Evolutionary conservation across 2,888 invertebrate genomes (phyloP), one percentile per base, ranked within the genome.

Genomic region (Odontocolon sp.): DNA sequence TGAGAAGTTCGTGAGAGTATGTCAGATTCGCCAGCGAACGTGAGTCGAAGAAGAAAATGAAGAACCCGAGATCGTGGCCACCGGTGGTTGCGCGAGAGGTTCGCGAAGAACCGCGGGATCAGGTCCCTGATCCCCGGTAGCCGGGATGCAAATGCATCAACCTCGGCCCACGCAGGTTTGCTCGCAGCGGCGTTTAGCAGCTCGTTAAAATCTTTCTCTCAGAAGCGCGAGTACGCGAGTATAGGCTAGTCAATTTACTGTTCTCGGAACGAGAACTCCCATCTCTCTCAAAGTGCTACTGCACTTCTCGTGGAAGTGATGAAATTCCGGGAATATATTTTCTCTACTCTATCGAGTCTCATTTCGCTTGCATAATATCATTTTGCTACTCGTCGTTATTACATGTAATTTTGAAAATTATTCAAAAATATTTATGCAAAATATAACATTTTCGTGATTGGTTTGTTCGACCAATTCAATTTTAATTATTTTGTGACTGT

Each of bases 201-300:
- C 79, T 79, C 79, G 77, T 79, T 79, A 79, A 79, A 79, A 77
- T 79, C 77, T 67, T 77, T 66, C 79, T 79, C 67, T 61, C 59
- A 73, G 79, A 73, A 79, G 57, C 14, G 38, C 66, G 76, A 54
- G 71, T 61, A 71, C 71, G 66, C 59, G 59, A 45, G 70, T 54
- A 26, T 67, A 66, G 59, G 28, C 66, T 67, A 76, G 79, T 77
- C 79, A 77, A 79, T 79, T 79, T 79, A 77, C 77, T 54, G 77
- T 79, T 79, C 79, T 61, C 61, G 67, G 79, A 79, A 79, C 47
- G 11, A 70, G 42, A 64, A 42, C 50, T 40, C 47, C 63, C 40
- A 11, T 71, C 66, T 21, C 66, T 66, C 66, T 33, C 36, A 38
- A 66, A 66, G 18, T 68, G 59, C 71, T 70, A 66, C 52, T 76